phyloP scores from a whole-genome alignment of 1,140 invertebrate species.

The Brachionus paranguensis region DNA sequence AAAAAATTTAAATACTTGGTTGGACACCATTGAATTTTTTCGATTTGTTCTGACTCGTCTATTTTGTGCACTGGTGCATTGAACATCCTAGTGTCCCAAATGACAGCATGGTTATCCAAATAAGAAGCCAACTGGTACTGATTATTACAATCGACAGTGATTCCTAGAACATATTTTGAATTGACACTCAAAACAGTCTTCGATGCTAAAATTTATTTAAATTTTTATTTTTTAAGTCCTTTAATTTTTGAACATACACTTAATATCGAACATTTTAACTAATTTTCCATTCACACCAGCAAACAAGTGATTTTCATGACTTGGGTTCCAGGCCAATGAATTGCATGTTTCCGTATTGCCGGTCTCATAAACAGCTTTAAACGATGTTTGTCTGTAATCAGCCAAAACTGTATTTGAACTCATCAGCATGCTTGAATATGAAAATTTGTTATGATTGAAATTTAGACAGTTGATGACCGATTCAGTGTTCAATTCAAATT shows the following conservation, averaged over 20 bases:
- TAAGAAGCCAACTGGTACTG: slow-evolving; percentile 63
- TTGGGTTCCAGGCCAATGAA: slow-evolving; percentile 76
- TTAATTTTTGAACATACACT: slow-evolving; percentile 62
- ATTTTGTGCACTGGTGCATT: slow-evolving; percentile 67
- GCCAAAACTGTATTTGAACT: background rate
- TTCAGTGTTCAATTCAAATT: background rate
- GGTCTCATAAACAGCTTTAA: slow-evolving; percentile 39
- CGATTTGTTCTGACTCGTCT: background rate
- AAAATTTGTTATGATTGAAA: background rate
- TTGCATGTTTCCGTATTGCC: slow-evolving; percentile 73
- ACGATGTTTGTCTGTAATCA: background rate
- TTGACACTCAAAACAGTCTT: slow-evolving; percentile 67
- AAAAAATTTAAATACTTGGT: slow-evolving; percentile 61
- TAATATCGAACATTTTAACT: slow-evolving; percentile 80
- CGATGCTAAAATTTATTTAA: background rate
- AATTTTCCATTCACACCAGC: slow-evolving; percentile 80
- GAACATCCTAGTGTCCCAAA: slow-evolving; percentile 81
- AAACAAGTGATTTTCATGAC: slow-evolving; percentile 67
- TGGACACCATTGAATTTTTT: slow-evolving; percentile 60
- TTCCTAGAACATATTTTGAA: slow-evolving; percentile 75
- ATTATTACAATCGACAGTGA: slow-evolving; percentile 68
- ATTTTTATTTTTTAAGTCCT: background rate
- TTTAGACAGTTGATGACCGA: background rate
- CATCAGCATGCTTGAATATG: background rate
- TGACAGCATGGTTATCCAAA: slow-evolving; percentile 56